Conservation (phyloP, 2,888 invertebrate genomes). For the Cantharis rufa region DNA sequence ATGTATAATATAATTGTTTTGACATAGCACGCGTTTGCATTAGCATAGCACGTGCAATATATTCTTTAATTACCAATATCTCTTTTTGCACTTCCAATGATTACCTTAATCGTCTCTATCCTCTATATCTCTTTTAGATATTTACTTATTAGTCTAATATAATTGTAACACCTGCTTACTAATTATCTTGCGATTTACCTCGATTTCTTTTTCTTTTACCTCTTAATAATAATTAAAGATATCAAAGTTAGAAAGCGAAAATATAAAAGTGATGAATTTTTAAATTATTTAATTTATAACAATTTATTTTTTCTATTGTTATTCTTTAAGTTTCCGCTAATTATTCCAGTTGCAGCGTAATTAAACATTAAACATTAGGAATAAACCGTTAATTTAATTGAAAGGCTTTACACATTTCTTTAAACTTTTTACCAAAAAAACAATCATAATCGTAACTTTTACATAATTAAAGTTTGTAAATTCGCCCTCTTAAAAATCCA, state of each 20-base stretch:
- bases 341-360: background rate
- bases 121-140: background rate
- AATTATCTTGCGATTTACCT: slow-evolving; percentile 22
- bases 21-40: background rate
- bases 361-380: background rate
- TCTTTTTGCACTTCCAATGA: background rate
- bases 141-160: slow-evolving; percentile 19
- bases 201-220: slow-evolving; percentile 17
- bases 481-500: background rate
- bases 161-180: slow-evolving; percentile 24
- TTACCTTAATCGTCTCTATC: background rate
- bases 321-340: background rate
- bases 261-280: slow-evolving; percentile 3
- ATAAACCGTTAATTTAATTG: background rate
- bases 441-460: background rate
- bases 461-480: too few relatives aligned
- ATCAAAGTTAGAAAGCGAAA: slow-evolving; percentile 20
- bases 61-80: slow-evolving; percentile 3
- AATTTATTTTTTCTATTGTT: background rate
- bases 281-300: background rate
- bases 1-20: slow-evolving; percentile 3
- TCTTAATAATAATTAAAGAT: slow-evolving; percentile 14
- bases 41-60: slow-evolving; percentile 1
- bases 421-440: background rate
- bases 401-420: background rate